Base-by-base conservation (phyloP, 2,113 vertebrate genomes). In the Plectropomus leopardus region DNA sequence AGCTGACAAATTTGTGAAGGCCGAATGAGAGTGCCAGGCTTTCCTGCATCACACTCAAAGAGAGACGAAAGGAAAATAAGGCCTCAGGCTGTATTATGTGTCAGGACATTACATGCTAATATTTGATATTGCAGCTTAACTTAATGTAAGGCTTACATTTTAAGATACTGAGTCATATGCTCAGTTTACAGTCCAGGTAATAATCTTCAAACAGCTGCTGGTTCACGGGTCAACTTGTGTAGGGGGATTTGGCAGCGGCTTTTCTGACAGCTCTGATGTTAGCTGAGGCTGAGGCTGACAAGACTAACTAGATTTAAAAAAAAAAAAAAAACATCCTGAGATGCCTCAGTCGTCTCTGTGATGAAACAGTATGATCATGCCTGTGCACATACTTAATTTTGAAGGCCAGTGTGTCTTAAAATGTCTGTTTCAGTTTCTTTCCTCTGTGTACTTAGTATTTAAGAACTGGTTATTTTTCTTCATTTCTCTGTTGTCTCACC, bases 181-280 rank as follows among this genome's bases (percentile, higher is more conserved):
- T 74, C 55, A 63, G 19, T 75, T 82, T 23, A 26, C 3, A 71
- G 47, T 67, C 42, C n/a, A n/a, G 45, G 50, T 67, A 15, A 78
- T 78, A 78, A 68, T 77, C 75, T 66, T 77, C 44, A 55, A 83
- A 58, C 76, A 78, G 67, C 70, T 88, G 66, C 53, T 61, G 71
- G 77, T 65, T 78, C 60, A 76, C 42, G 36, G 54, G 60, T 72
- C 65, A 42, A 7, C 53, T 45, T 70, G 80, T 74, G 79, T 77
- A 24, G 73, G 84, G 63, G 44, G 77, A 48, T 75, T 77, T 80
- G 76, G 63, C 75, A 70, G 45, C 9, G 0, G 50, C 24, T 17
- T 32, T 17, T 64, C 26, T 58, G 55, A 51, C 79, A 54, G 79
- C 59, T 87, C 76, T 79, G 80, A 65, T 9, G 30, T 70, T 54